These are phyloP conservation scores for Phrynosoma blainvillii DNA, from an alignment of 2,113 vertebrate genomes.

Conservation along the genomic window DNA sequence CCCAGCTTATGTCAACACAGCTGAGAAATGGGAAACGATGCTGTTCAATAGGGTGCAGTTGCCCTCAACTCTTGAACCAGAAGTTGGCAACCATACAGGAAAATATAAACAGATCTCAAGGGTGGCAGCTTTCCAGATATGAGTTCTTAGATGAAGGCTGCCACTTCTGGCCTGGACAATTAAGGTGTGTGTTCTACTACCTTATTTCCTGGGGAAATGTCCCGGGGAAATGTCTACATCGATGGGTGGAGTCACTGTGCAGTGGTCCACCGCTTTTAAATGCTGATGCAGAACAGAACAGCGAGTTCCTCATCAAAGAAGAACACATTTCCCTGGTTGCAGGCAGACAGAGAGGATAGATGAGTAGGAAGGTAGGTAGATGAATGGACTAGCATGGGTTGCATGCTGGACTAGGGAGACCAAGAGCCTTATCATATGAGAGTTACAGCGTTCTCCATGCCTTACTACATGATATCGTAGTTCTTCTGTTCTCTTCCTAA, in stretches of 20 bases:
- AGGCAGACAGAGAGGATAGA: no score
- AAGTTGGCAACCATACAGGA: not conserved
- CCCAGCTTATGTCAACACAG: constrained; percentile 47
- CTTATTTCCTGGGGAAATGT: constrained; percentile 8
- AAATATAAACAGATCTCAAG: constrained; percentile 9
- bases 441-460: no score
- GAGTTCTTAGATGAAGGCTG: not conserved
- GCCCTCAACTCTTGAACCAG: not conserved
- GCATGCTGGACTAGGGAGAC: no score
- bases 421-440: no score
- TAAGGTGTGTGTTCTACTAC: not conserved
- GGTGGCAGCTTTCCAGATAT: fast-evolving
- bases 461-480: no score
- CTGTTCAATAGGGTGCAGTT: not conserved
- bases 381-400: no score
- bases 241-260: not conserved
- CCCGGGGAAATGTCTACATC: not conserved
- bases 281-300: not conserved
- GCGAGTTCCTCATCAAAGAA: not conserved
- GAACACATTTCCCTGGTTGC: not conserved
- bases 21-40: not conserved
- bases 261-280: not conserved
- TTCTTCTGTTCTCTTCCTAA: no score
- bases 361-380: no score
- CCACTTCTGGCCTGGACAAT: not conserved